These are phyloP conservation scores for Dromococcyx pavoninus DNA, from an alignment of 2,797 vertebrate species.

Conservation along the genomic window DNA sequence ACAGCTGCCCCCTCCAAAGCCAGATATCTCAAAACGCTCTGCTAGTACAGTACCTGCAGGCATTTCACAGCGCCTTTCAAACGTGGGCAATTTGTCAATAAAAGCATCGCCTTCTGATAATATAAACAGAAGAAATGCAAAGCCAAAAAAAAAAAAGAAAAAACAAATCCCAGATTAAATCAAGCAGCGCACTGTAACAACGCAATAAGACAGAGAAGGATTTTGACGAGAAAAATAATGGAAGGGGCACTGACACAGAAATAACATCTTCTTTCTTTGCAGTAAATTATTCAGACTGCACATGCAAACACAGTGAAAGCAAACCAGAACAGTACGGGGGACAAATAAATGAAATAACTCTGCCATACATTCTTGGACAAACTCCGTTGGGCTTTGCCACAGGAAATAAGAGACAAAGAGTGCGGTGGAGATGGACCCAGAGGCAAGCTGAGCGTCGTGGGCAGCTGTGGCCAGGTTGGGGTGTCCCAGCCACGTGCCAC, in stretches of 20 bases:
- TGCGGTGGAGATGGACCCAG: fast-evolving
- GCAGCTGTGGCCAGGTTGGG: not conserved
- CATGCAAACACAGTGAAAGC: not conserved
- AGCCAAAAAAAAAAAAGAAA: slow-evolving; percentile 55
- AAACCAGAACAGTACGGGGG: not conserved
- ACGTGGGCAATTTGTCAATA: slow-evolving; percentile 90
- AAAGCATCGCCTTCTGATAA: slow-evolving; percentile 91
- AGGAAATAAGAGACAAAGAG: not conserved
- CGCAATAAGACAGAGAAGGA: not conserved
- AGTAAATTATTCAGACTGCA: not conserved
- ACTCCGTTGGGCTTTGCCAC: not conserved
- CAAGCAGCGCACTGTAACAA: slow-evolving; percentile 45
- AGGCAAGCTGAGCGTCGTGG: not conserved
- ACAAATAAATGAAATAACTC: not conserved
- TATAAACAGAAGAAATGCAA: slow-evolving; percentile 79
- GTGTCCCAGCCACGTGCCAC: not conserved
- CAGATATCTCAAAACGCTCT: slow-evolving; percentile 1
- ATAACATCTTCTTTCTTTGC: not conserved
- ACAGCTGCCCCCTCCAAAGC: not conserved
- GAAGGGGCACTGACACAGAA: not conserved
- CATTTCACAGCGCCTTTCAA: slow-evolving; percentile 88
- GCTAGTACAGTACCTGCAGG: slow-evolving; percentile 86
- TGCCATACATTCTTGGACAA: not conserved
- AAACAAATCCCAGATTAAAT: slow-evolving; percentile 68
- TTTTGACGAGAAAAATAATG: not conserved